Conservation (phyloP, 2,797 vertebrate species). For the Cyprinodon diabolis region DNA sequence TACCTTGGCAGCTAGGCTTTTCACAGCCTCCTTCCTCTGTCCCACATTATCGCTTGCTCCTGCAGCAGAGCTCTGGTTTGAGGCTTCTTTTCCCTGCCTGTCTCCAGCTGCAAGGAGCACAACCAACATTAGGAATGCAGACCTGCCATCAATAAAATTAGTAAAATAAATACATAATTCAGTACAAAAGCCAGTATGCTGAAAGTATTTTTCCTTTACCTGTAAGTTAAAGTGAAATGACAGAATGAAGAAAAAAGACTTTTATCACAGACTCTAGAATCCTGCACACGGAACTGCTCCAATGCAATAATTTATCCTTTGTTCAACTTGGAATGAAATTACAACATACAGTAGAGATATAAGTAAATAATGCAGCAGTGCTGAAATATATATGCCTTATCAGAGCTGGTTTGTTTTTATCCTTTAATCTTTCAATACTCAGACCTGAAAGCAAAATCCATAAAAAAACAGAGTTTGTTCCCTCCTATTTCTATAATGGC, state of each 20-base stretch:
- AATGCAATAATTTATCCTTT: slow-evolving; percentile 13
- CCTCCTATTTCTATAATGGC: neutral
- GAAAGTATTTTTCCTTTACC: slow-evolving; percentile 46
- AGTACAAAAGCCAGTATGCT: neutral
- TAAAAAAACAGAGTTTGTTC: neutral
- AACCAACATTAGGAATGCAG: slow-evolving; percentile 52
- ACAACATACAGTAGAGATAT: slow-evolving; percentile 42
- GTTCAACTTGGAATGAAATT: slow-evolving; percentile 41
- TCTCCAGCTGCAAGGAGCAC: slow-evolving; percentile 80
- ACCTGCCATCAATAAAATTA: slow-evolving; percentile 31
- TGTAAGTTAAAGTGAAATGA: slow-evolving; percentile 35
- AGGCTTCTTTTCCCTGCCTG: slow-evolving; percentile 80
- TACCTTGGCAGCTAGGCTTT: slow-evolving; percentile 91
- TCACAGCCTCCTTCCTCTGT: slow-evolving; percentile 84
- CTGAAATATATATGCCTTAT: slow-evolving; percentile 43
- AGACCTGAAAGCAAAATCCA: neutral
- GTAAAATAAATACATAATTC: slow-evolving; percentile 15
- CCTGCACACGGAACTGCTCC: slow-evolving; percentile 3
- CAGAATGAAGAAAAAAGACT: slow-evolving; percentile 6
- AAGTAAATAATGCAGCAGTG: slow-evolving; percentile 43
- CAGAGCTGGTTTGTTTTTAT: neutral
- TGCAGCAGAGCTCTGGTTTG: slow-evolving; percentile 66
- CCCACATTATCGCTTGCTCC: slow-evolving; percentile 79
- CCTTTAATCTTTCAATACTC: slow-evolving; percentile 12
- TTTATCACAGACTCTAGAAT: slow-evolving; percentile 13